phyloP scores from a whole-genome alignment of 2,888 invertebrate genomes.

The Entomobrya multifasciata region DNA sequence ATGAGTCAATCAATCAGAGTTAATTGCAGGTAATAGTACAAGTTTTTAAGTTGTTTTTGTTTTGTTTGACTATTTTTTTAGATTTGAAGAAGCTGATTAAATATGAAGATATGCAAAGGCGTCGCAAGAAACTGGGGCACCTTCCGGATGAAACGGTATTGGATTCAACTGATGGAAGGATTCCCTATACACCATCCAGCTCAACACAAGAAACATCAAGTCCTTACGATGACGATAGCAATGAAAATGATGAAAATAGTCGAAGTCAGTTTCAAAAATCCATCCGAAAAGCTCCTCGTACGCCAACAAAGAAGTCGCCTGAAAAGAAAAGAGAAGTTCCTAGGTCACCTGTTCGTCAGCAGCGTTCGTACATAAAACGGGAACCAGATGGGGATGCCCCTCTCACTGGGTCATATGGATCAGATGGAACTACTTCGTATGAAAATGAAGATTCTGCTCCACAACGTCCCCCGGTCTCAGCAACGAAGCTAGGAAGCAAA shows the following conservation, averaged over 20 bases:
- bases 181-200: neutral
- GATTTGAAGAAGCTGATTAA: slow-evolving; percentile 77
- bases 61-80: too few species aligned
- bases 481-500: too few species aligned
- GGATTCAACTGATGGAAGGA: slow-evolving; percentile 47
- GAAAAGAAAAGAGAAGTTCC: too few species aligned
- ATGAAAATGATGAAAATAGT: neutral
- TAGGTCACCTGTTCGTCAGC: too few species aligned
- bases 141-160: slow-evolving; percentile 59
- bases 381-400: neutral
- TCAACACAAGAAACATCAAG: slow-evolving; percentile 15
- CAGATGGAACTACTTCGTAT: neutral
- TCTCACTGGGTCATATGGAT: neutral
- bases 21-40: too few species aligned
- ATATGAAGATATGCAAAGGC: slow-evolving; percentile 72
- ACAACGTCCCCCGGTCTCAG: too few species aligned
- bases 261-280: neutral
- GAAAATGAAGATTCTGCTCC: neutral
- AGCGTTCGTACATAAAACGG: too few species aligned
- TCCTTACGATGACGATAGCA: neutral
- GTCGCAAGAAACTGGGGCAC: slow-evolving; percentile 73
- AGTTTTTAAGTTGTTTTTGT: neutral
- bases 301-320: neutral
- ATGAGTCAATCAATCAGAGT: too few species aligned
- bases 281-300: neutral